Base-by-base conservation (phyloP, 2,797 vertebrate species). In the Odontamblyopus rebecca region DNA sequence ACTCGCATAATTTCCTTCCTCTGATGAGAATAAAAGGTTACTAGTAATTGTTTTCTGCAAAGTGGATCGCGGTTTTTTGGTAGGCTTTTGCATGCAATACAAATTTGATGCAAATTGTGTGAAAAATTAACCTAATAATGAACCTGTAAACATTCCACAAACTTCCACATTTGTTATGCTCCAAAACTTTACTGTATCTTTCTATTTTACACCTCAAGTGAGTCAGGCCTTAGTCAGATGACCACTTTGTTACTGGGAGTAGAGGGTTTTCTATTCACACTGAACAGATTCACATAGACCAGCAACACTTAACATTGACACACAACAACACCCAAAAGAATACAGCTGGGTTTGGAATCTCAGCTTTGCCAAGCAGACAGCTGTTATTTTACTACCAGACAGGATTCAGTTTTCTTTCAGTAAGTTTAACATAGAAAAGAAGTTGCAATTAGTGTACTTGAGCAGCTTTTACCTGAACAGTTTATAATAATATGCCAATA, bases 221-320 rank as follows among this genome's bases (percentile, higher is more conserved):
- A 35, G 61, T 79, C 74, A 67, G 3, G 32, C 54, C 16, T 3
- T 63, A 30, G 68, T 87, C 82, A 78, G 64, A 12, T 78, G 81
- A 76, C 75, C 18, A 19, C 53, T 57, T 3, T 63, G 61, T 19
- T 26, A 27, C 19, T 6, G 44, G n/a, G 9, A 56, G 32, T 48
- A 68, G 15, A 38, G 50, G n/a, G 27, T 15, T 61, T 32, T 72
- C 62, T 62, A 13, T 48, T 16, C 44, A 38, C 1, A 8, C 35
- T 38, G 44, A 48, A 48, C 15, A 0, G 15, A 48, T 48, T 48
- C 44, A 48, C 15, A 48, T 48, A 48, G 44, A 48, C 13, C 41
- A 44, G 13, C 11, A 15, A 48, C 44, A 15, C 13, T 15, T 48
- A 48, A 48, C 3, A 13, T 15, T 48, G 5, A 16, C 4, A 38